Conservation (phyloP, 2,888 invertebrate species). For the Cataglyphis rosenhaueri region DNA sequence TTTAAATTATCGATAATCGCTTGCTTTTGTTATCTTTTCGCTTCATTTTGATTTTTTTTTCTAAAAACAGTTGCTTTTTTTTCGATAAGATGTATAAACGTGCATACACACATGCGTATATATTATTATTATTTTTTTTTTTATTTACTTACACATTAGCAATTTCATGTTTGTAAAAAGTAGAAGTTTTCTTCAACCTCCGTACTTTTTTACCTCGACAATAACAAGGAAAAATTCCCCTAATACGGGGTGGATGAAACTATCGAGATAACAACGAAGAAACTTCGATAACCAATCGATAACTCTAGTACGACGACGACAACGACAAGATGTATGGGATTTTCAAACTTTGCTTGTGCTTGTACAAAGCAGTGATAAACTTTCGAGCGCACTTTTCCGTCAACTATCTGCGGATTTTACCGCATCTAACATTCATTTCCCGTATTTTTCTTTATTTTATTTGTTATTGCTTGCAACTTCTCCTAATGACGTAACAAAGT, state of each 20-base stretch:
- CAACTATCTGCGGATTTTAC: conserved; percentile 42
- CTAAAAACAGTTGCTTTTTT: neutral
- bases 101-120: neutral
- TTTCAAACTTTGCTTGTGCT: conserved; percentile 24
- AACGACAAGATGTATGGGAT: conserved; percentile 24
- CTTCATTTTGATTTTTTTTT: neutral
- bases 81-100: neutral
- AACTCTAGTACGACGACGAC: conserved; percentile 16
- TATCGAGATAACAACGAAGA: conserved; percentile 23
- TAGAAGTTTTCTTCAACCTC: neutral
- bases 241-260: neutral
- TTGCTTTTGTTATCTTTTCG: neutral
- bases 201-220: neutral
- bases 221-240: conserved; percentile 20
- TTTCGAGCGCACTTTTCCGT: conserved; percentile 25
- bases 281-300: conserved; percentile 46
- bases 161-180: conserved; percentile 1
- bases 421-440: conserved; percentile 15
- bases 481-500: neutral
- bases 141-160: neutral
- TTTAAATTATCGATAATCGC: conserved; percentile 21
- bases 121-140: neutral
- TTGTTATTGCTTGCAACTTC: conserved; percentile 3
- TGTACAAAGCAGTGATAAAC: conserved; percentile 18
- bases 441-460: conserved; percentile 18